Base-by-base conservation (phyloP, 2,888 invertebrate genomes). In the Aspidiotus rigidus region DNA sequence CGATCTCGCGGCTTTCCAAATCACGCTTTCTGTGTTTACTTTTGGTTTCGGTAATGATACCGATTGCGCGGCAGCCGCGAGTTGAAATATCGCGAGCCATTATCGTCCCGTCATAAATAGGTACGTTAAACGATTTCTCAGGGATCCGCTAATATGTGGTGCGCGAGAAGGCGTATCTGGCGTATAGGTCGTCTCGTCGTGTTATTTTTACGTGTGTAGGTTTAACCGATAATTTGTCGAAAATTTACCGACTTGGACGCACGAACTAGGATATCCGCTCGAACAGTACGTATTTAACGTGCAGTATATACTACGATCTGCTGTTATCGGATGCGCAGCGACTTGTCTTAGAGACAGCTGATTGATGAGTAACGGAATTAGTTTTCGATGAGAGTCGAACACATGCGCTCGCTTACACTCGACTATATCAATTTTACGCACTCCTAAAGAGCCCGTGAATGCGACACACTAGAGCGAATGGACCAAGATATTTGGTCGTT, bases 21-120 rank as follows among this genome's bases (percentile, higher is more conserved):
- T 62, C 62, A 62, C 53, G 44, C 17, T 49, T 62, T 49, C 28
- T 28, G 62, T 62, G 62, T 62, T 62, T 62, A 62, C 62, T 62
- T 62, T 62, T 62, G 62, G 62, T 62, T 62, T 62, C 62, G 17
- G 62, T 17, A 62, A 62, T 49, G 62, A 62, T 49, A 42, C 49
- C 49, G 49, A 49, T 49, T 49, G 49, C n/a, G 6, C 42, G 28
- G 17, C 42, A 49, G 62, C 44, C 28, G 44, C 28, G 13, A 17
- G 44, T 41, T 62, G 53, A 62, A 62, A 62, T 62, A 62, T 62
- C 28, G 62, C 49, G 17, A 49, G 44, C 49, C 62, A 62, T 62
- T 62, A 62, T 62, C 49, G 49, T 28, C 49, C 49, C 49, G 49
- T n/a, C n/a, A n/a, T 49, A 49, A 49, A 28, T 28, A 28, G 28